Evolutionary conservation across 1,140 invertebrate genomes (phyloP).

Genomic region (Drosophila sechellia): DNA sequence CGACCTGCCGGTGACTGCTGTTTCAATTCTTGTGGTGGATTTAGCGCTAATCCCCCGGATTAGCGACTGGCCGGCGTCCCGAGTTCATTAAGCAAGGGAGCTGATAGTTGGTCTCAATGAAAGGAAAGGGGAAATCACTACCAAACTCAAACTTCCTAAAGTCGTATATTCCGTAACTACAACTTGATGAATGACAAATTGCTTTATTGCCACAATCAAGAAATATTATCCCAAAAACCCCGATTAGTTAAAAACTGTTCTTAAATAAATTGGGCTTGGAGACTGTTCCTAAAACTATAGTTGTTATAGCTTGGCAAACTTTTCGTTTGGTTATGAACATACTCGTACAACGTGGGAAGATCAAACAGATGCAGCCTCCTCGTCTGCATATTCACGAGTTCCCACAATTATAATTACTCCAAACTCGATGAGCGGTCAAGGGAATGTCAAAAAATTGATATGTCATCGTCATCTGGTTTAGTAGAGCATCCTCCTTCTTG

Average conservation of each 20-base stretch:
- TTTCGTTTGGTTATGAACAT: not conserved
- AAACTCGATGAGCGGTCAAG: conserved; percentile 33
- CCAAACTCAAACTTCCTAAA: conserved; percentile 15
- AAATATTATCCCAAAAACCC: not conserved
- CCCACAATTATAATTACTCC: conserved; percentile 54
- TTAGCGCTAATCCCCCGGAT: conserved; percentile 71
- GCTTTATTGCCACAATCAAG: conserved; percentile 3
- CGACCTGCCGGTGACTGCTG: conserved; percentile 47
- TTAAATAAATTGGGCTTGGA: too few species aligned
- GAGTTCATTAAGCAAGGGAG: conserved; percentile 68
- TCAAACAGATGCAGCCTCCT: conserved; percentile 17
- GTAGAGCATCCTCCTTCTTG: conserved; percentile 62
- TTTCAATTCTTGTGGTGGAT: conserved; percentile 81
- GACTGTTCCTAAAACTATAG: too few species aligned
- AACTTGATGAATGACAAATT: conserved; percentile 2
- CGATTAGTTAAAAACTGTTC: too few species aligned
- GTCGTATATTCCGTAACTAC: conserved; percentile 7
- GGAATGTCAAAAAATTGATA: conserved; percentile 57
- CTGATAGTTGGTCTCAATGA: conserved; percentile 59
- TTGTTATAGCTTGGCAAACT: too few species aligned
- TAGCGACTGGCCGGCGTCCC: conserved; percentile 61
- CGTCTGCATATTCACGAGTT: conserved; percentile 68
- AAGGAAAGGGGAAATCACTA: conserved; percentile 28
- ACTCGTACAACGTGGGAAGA: conserved; percentile 29
- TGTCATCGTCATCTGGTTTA: conserved; percentile 84